A percentile compares a stretch with the other conserved stretches of the same genome.
phyloP scores from a whole-genome alignment of 35 echinoderm and acorn worm genomes.

The Holothuria glaberrima region DNA sequence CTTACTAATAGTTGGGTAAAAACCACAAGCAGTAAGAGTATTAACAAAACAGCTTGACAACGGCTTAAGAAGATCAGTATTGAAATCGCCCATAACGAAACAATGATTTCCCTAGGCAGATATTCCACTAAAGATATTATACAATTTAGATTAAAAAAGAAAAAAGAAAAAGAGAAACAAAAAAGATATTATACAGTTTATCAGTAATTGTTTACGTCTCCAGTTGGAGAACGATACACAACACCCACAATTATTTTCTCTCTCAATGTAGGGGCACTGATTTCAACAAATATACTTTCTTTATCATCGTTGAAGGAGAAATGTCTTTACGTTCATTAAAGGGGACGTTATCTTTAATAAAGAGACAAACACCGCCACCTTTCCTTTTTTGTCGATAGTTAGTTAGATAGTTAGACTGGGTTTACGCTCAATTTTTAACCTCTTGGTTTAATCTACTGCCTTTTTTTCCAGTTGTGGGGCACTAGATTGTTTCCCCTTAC shows the following conservation, averaged over 20 bases:
- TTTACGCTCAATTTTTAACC: no score
- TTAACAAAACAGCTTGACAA: background rate
- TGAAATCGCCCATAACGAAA: constrained; percentile 26
- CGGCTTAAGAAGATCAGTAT: constrained; percentile 11
- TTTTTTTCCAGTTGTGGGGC: no score
- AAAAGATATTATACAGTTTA: background rate
- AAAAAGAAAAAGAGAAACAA: no score
- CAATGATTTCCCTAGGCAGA: background rate
- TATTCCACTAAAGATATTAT: background rate
- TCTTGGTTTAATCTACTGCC: no score
- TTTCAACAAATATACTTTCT: constrained; percentile 36
- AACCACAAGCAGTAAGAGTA: background rate
- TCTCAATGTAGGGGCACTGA: background rate
- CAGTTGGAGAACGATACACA: background rate
- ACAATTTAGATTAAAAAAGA: no score
- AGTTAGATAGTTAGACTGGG: no score
- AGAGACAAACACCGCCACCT: constrained; percentile 35
- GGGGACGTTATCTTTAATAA: background rate
- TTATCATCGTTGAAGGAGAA: background rate
- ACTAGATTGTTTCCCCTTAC: no score
- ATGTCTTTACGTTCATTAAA: background rate
- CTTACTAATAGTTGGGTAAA: background rate
- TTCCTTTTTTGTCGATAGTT: background rate
- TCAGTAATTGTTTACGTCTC: background rate
- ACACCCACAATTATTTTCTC: constrained; percentile 11